These are phyloP conservation scores for Zaprionus kolodkinae DNA, from an alignment of 1,140 invertebrate genomes.

Conservation along the genomic window DNA sequence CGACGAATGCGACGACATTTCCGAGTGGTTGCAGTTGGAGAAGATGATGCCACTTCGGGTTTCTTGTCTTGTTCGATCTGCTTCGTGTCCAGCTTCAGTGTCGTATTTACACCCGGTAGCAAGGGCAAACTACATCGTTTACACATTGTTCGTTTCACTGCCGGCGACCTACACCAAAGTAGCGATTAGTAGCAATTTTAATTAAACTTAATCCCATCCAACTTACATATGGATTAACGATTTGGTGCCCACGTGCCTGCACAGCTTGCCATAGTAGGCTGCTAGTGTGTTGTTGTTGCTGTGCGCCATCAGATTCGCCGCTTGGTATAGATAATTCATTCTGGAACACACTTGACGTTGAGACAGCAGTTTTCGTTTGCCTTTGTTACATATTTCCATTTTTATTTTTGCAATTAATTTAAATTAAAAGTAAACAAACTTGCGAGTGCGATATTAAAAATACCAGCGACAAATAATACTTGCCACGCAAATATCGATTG, in stretches of 20 bases:
- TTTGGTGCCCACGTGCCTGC: slow-evolving; percentile 70
- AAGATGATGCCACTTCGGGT: background rate
- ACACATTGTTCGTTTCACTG: slow-evolving; percentile 63
- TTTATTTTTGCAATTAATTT: background rate
- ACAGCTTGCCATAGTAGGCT: slow-evolving; percentile 66
- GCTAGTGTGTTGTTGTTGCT: slow-evolving; percentile 49
- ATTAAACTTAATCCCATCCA: background rate
- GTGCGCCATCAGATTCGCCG: slow-evolving; percentile 62
- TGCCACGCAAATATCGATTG: background rate
- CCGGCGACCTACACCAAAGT: slow-evolving; percentile 45
- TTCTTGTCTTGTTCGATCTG: background rate
- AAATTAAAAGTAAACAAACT: background rate
- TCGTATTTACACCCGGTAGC: slow-evolving; percentile 62
- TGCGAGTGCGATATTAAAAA: background rate
- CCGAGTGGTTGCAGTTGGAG: background rate
- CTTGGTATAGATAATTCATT: slow-evolving; percentile 71
- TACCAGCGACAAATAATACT: background rate
- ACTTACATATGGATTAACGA: slow-evolving; percentile 62
- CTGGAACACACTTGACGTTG: slow-evolving; percentile 52
- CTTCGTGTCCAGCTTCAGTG: slow-evolving; percentile 18
- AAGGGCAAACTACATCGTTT: slow-evolving; percentile 58
- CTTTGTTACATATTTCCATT: slow-evolving; percentile 39
- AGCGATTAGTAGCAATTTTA: background rate
- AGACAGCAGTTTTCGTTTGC: slow-evolving; percentile 50
- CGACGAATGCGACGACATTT: slow-evolving; percentile 41